Percentiles rank a stretch among this genome's conserved stretches.
Conservation (phyloP, 53 echinoderm and acorn worm genomes). For the Arbacia lixula region DNA sequence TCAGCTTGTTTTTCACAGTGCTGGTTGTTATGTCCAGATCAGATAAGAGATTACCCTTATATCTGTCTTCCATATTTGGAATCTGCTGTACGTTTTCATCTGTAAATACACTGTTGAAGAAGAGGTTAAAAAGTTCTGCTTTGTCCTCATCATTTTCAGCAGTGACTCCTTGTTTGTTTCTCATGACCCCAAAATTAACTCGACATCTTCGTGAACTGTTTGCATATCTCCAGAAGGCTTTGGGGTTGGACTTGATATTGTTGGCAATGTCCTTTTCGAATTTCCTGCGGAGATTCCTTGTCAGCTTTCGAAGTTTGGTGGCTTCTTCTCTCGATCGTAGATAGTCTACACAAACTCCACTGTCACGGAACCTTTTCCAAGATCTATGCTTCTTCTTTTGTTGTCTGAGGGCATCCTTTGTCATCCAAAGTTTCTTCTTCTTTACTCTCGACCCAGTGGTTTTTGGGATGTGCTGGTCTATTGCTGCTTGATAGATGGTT, state of each 20-base stretch:
- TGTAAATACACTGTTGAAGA: not conserved
- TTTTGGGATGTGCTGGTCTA: no score
- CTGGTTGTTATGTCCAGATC: not conserved
- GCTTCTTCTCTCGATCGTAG: not conserved
- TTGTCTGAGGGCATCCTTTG: not conserved
- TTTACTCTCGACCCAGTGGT: no score
- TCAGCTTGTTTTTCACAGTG: not conserved
- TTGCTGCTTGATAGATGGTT: no score
- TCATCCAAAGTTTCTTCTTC: no score
- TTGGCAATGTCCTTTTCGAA: not conserved
- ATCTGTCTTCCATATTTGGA: not conserved
- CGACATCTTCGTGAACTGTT: not conserved
- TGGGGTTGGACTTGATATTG: not conserved
- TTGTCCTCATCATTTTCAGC: not conserved
- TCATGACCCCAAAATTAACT: not conserved
- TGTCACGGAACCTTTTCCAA: not conserved
- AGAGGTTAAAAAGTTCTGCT: not conserved
- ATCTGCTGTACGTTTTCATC: not conserved
- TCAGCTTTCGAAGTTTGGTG: conserved; percentile 1
- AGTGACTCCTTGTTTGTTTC: not conserved
- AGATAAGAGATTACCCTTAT: not conserved
- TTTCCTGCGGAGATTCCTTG: not conserved
- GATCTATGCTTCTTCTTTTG: conserved; percentile 11
- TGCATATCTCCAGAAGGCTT: not conserved
- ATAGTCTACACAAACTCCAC: not conserved